Base-by-base conservation (phyloP, 1,140 invertebrate genomes). In the Temnothorax longispinosus region DNA sequence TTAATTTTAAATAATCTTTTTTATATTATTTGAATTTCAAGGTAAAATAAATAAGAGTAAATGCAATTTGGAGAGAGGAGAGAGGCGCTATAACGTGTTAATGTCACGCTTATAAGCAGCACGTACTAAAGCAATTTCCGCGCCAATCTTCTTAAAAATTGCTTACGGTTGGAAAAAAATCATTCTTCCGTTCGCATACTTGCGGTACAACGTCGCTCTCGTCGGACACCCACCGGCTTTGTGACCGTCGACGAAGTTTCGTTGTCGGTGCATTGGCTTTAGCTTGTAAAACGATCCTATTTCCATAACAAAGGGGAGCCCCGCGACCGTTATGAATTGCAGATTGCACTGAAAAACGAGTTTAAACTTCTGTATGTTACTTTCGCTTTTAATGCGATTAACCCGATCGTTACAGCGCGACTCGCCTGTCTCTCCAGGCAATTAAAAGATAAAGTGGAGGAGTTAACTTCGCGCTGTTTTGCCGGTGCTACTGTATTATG, bases 211-310 rank as follows among this genome's bases (percentile, higher is more conserved):
- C 7, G 64, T 69, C 64, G 2, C 32, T 74, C 69, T 75, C 54
- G 15, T 50, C 41, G 69, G 38, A 84, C 41, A 75, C 32, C 41
- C 27, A 75, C 32, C 52, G 8, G 69, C 80, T 84, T 84, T 84
- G 80, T 81, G 65, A 71, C 35, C 50, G 18, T 6, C 35, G 54
- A 27, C 54, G 32, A 75, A 84, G 80, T 84, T 84, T 75, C 80
- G 69, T 84, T 62, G 69, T 50, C 69, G 56, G 38, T 27, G 69
- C 80, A 82, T 74, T 82, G 80, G 67, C 69, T 75, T 84, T 75
- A 75, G 80, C 80, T 84, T 84, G 80, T 84, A 84, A 84, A 84
- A 84, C 80, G 80, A 84, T 84, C 80, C 80, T 52, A 84, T 84
- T 84, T 84, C 80, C 80, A 84, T 75, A 75, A 84, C 80, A 84